These are phyloP conservation scores for Cardinalis cardinalis DNA, from an alignment of 2,113 vertebrate species.

Conservation along the genomic window DNA sequence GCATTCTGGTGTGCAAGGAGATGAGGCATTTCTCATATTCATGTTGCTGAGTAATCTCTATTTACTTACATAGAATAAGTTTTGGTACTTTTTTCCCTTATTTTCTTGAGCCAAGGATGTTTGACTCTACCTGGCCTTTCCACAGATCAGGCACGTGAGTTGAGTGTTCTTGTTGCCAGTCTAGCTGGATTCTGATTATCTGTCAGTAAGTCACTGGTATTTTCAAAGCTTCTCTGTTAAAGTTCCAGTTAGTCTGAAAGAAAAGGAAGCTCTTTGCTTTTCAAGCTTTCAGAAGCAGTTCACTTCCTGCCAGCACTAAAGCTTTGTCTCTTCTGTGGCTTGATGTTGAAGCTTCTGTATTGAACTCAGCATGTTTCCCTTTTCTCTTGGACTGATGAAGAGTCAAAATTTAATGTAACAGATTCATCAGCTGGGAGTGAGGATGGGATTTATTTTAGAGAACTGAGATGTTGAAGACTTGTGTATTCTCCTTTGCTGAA, in stretches of 20 bases:
- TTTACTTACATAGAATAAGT: neutral
- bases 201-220: neutral
- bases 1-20: neutral
- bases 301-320: neutral
- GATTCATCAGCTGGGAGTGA: neutral
- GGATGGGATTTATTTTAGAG: neutral
- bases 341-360: neutral
- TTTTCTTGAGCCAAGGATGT: neutral
- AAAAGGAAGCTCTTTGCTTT: neutral
- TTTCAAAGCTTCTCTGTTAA: neutral
- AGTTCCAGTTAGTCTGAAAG: neutral
- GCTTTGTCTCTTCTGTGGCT: neutral
- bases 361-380: neutral
- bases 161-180: neutral
- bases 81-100: neutral
- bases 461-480: neutral
- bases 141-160: fast-evolving
- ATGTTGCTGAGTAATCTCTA: neutral
- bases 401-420: neutral
- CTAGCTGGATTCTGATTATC: neutral
- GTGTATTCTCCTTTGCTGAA: fast-evolving
- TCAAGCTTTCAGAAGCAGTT: neutral
- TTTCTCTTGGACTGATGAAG: neutral
- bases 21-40: neutral
- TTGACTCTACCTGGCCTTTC: neutral